Evolutionary conservation across 2,797 vertebrate genomes (phyloP).

Genomic region (Enteromius anoplus): DNA sequence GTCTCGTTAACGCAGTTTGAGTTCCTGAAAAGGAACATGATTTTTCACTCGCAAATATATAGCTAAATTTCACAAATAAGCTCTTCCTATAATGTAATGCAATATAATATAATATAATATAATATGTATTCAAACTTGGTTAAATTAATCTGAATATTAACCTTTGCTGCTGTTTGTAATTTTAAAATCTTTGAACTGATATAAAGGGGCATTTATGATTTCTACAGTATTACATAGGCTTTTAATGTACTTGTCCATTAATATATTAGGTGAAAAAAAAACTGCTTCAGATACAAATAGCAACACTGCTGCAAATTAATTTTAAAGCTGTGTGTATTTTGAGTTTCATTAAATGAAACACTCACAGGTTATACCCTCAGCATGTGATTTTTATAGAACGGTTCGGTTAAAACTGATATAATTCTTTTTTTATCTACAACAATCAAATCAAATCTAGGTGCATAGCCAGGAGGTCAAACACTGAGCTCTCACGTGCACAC

Average conservation of each 20-base stretch:
- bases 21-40: too few species aligned
- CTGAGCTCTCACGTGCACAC: background rate
- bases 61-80: too few species aligned
- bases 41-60: too few species aligned
- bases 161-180: background rate
- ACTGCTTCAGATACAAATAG: background rate
- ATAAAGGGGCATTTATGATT: background rate
- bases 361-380: background rate
- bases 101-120: background rate
- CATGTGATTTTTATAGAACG: slow-evolving; percentile 1
- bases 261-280: background rate
- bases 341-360: background rate
- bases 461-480: slow-evolving; percentile 28
- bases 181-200: background rate
- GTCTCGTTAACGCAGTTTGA: too few species aligned
- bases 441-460: slow-evolving; percentile 44
- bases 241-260: background rate
- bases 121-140: background rate
- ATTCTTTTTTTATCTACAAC: slow-evolving; percentile 20
- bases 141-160: background rate
- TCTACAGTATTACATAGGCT: background rate
- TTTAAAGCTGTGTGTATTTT: background rate
- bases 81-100: too few species aligned
- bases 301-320: background rate
- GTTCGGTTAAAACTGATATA: background rate